Evolutionary conservation across 1,140 invertebrate species (phyloP), one percentile per base, ranked within the genome.

Genomic region (Cydia strobilella): DNA sequence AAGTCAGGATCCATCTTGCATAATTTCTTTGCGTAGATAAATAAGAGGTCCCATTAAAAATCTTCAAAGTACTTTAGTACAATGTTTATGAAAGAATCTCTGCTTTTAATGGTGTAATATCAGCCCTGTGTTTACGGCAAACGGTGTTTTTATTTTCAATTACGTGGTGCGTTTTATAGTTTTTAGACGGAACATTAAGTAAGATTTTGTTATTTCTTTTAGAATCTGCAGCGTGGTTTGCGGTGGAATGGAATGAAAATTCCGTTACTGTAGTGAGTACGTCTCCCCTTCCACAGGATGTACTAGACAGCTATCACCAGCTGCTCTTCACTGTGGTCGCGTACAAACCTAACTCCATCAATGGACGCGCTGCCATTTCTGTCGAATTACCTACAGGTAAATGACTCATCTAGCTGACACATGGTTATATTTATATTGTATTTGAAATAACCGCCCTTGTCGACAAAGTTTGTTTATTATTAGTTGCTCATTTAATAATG

Each of bases 281-380:
- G 66, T 12, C n/a, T 72, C 63, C 77, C 0, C 31, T 86, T 72
- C 80, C 86, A 54, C 74, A 75, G 59, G 78, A 80, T 18, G 51
- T 86, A 18, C 59, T 85, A 48, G 48, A 82, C n/a, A 63, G 74
- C 51, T 78, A 86, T 23, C 65, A 75, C 31, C 76, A 81, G 9
- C 71, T 86, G 1, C 20, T 84, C 1, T 85, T 88, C 51, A 75
- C 72, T 20, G 42, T 88, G n/a, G 48, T 85, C n/a, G 83, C 86
- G 9, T 73, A 73, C 9, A 86, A 84, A 77, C 80, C 80, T 23
- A 79, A 75, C 7, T 76, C 79, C 18, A 73, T 45, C 48, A 74
- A 66, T 69, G 82, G 74, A 31, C 65, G 76, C 75, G 73, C 85
- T 15, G 79, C 74, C 42, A 75, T 87, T 65, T 75, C 73, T n/a